Base-by-base conservation (phyloP, 2,888 invertebrate genomes). In the Theodoxus fluviatilis region DNA sequence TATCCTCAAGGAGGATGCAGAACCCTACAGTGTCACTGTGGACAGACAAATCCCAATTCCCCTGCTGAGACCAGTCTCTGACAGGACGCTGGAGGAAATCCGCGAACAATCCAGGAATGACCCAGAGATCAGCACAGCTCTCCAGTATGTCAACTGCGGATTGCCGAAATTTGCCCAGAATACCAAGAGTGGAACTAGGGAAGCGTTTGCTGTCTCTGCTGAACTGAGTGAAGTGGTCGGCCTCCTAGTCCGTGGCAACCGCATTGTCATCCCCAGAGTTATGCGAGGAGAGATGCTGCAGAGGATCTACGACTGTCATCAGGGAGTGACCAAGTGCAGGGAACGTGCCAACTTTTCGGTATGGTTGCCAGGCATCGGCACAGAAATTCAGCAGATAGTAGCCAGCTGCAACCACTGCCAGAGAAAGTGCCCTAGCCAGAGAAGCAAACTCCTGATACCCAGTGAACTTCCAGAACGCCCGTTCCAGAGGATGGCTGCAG, bases 261-360 rank as follows among this genome's bases (percentile, higher is more conserved):
- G 40, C 1, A 64, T 40, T 18, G 43, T 64, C 15, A 40, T 64
- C 22, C 43, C 64, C 6, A 18, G 28, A 9, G 15, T 18, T 22
- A 2, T 74, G 64, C 40, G 67, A 25, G 3, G 37, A 33, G 72
- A 73, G 6, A 69, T 75, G 2, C 52, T 76, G 33, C 52, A 68
- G 22, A 37, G 33, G n/a, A 67, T 78, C 6, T 76, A 76, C 57
- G 68, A 72, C 4, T 76, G 77, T 12, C 77, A 78, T 43, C 65
- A 68, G 63, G 75, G 76, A 6, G 57, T 74, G n/a, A 71, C 61
- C 15, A 75, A 78, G 52, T 73, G 73, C 63, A 67, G 69, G n/a
- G 73, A 70, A n/a, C 47, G 69, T 7, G 75, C 75, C 15, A 47
- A 61, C 4, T n/a, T 37, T 12, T 43, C 67, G 7, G 73, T 77